Percentiles rank a stretch among this genome's conserved stretches.
phyloP scores from a whole-genome alignment of 1,140 invertebrate genomes.

The Battus philenor region DNA sequence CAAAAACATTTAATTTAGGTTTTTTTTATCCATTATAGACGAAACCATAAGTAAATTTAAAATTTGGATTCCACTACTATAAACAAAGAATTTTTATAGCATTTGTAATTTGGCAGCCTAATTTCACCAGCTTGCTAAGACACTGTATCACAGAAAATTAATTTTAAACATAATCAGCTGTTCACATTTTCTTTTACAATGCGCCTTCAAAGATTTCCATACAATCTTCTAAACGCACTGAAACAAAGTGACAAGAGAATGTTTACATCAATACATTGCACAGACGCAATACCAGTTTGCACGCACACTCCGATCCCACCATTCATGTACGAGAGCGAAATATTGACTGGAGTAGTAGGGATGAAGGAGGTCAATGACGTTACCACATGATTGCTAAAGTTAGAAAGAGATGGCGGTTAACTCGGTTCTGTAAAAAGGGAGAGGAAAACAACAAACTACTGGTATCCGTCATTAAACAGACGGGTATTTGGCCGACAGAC shows the following conservation, averaged over 20 bases:
- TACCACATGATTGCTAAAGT: slow-evolving; percentile 21
- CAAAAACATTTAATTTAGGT: slow-evolving; percentile 3
- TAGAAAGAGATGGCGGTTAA: slow-evolving; percentile 19
- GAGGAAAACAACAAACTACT: slow-evolving; percentile 34
- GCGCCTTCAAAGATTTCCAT: slow-evolving; percentile 47
- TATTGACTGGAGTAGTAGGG: slow-evolving; percentile 49
- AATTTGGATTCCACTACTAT: slow-evolving; percentile 10
- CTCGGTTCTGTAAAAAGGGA: slow-evolving; percentile 18
- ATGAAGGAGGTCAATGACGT: slow-evolving; percentile 62
- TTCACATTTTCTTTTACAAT: slow-evolving; percentile 51
- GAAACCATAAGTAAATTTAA: neutral
- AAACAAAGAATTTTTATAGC: slow-evolving; percentile 37
- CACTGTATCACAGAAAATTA: slow-evolving; percentile 18
- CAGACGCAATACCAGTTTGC: slow-evolving; percentile 52
- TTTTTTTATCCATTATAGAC: neutral
- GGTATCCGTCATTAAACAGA: too few relatives aligned
- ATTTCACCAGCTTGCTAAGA: slow-evolving; percentile 9
- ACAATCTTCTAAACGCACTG: slow-evolving; percentile 61
- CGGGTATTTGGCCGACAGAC: too few relatives aligned
- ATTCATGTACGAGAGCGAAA: slow-evolving; percentile 33
- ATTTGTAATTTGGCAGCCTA: slow-evolving; percentile 28
- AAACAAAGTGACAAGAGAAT: slow-evolving; percentile 66
- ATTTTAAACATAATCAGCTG: slow-evolving; percentile 43
- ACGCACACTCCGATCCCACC: slow-evolving; percentile 42
- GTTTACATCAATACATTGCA: slow-evolving; percentile 70